A percentile compares a stretch with the other conserved stretches of the same genome.
Evolutionary conservation across 2,113 vertebrate species (phyloP).

Genomic region (Catagonus wagneri): DNA sequence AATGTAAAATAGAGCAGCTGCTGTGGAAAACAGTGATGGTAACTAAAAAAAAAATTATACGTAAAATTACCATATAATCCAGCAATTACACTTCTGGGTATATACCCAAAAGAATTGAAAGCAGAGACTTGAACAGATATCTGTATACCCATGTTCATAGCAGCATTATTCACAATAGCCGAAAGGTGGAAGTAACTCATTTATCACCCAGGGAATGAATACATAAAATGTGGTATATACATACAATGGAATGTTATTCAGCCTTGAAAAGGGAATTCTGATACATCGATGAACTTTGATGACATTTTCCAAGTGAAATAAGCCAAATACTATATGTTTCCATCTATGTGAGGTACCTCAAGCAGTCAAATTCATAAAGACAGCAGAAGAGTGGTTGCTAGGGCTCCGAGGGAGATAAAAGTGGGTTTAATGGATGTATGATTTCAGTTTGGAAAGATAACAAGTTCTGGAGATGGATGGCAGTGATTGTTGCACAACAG

Average conservation of each 20-base stretch:
- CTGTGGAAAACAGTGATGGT: background rate
- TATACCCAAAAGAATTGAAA: too few relatives aligned
- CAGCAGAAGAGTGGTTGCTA: too few relatives aligned
- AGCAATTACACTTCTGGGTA: too few relatives aligned
- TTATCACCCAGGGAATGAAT: background rate
- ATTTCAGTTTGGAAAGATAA: background rate
- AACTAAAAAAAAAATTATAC: too few relatives aligned
- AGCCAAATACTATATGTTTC: too few relatives aligned
- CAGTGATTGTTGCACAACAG: background rate
- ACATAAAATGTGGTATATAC: background rate
- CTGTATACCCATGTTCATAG: too few relatives aligned
- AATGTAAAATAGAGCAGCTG: background rate
- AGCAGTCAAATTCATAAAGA: too few relatives aligned
- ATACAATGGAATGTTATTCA: background rate
- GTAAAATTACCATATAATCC: too few relatives aligned
- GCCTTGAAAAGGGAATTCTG: background rate
- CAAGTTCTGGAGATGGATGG: background rate
- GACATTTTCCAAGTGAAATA: too few relatives aligned
- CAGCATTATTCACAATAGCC: background rate
- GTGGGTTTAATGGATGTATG: background rate
- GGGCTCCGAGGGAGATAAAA: background rate
- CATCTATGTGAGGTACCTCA: too few relatives aligned
- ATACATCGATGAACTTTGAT: background rate
- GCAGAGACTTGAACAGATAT: too few relatives aligned
- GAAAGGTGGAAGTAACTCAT: background rate